phyloP scores from a whole-genome alignment of 1,140 invertebrate genomes.

The Achatina immaculata region DNA sequence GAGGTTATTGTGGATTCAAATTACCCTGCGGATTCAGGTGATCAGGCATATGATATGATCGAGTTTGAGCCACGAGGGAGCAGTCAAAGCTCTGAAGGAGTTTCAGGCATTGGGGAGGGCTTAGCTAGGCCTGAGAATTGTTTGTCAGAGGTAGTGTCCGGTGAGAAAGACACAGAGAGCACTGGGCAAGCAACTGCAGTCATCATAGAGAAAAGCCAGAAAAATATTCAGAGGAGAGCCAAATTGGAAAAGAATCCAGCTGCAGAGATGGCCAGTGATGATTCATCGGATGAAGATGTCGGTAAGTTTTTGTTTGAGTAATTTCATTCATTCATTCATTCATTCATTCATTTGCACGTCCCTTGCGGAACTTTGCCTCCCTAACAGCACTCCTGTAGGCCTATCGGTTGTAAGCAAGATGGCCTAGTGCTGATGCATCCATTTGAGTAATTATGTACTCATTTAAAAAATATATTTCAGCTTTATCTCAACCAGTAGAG shows the following conservation, averaged over 20 bases:
- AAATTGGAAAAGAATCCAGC: constrained; percentile 34
- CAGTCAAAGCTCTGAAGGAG: not conserved
- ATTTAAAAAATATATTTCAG: not conserved
- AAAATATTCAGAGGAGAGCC: not conserved
- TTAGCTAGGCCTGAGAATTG: not conserved
- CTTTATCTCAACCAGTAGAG: not conserved
- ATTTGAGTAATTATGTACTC: too few species aligned
- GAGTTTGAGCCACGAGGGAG: not conserved
- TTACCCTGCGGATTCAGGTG: not conserved
- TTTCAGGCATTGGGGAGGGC: not conserved
- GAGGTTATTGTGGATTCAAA: not conserved
- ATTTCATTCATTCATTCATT: not conserved
- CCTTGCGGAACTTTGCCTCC: too few species aligned
- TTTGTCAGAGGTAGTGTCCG: not conserved
- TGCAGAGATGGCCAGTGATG: constrained; percentile 31
- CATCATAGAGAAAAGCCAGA: not conserved
- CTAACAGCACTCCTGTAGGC: too few species aligned
- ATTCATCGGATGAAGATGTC: constrained; percentile 37
- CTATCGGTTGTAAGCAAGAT: too few species aligned
- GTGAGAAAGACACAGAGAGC: not conserved
- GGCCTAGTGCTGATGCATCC: too few species aligned
- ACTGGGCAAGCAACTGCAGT: not conserved
- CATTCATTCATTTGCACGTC: too few species aligned
- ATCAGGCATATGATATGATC: not conserved
- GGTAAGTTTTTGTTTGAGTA: constrained; percentile 14